These are phyloP conservation scores for Selenia dentaria DNA, from an alignment of 2,888 invertebrate genomes.

Conservation along the genomic window DNA sequence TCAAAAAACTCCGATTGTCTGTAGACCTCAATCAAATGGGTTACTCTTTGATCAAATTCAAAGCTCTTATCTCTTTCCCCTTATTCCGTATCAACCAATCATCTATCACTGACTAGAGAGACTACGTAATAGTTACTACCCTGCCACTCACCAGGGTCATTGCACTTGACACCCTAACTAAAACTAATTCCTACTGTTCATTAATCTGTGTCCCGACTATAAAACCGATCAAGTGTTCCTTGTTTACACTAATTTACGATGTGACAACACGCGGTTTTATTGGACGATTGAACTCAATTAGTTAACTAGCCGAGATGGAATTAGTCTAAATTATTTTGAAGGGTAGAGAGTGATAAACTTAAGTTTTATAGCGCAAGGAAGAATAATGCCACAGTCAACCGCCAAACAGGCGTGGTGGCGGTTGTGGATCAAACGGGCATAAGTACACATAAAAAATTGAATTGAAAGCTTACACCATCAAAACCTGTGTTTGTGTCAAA, in stretches of 20 bases:
- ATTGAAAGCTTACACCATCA: no score
- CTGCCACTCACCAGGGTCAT: neutral
- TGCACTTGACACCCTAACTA: neutral
- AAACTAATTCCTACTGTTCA: neutral
- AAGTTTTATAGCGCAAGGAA: neutral
- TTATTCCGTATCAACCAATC: neutral
- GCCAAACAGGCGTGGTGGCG: no score
- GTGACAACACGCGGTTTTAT: conserved; percentile 18
- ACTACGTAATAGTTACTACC: no score
- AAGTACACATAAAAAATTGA: no score
- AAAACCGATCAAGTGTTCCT: conserved; percentile 44
- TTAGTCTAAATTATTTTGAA: conserved; percentile 22
- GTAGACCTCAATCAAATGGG: no score
- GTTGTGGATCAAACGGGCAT: no score
- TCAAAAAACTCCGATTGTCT: no score
- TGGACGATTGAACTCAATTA: conserved; percentile 32
- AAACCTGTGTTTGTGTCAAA: no score
- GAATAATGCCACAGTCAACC: no score
- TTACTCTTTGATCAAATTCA: no score
- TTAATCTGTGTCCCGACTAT: neutral
- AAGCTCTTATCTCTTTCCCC: neutral
- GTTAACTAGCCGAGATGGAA: conserved; percentile 24
- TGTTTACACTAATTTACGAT: conserved; percentile 68
- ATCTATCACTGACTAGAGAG: no score
- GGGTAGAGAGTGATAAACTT: conserved; percentile 10